Evolutionary conservation across 92 coral and sea anemone genomes (phyloP), one percentile per base, ranked within the genome.

Genomic region (Phenganax stokvisi): DNA sequence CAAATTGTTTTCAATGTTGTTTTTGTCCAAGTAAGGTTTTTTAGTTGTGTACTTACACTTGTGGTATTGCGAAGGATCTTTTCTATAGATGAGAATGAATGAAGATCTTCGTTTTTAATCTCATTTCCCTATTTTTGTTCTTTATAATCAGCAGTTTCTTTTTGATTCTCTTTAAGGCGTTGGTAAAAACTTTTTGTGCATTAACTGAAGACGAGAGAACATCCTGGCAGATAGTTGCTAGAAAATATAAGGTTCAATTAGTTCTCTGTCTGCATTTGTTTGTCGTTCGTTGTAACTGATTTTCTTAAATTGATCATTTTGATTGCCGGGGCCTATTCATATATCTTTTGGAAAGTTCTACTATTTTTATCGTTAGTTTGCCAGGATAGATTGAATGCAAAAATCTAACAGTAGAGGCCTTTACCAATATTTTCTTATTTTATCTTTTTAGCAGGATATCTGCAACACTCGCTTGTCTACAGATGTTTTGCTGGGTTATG

Each of bases 221-320:
- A 52, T 96, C 99, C 0, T 96, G 99, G 99, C 96, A 92, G 74
- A 91, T 88, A 60, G 74, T 87, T 25, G 92, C 96, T 29, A 90
- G 75, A 61, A 91, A 86, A 77, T 91, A 89, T 64, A 83, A 85
- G 56, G 59, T 81, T 60, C 89, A 88, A 80, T 67, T 65, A 7
- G 7, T 59, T 37, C 92, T 85, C 74, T 61, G 73, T 20, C 27
- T 30, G 7, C 47, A 9, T 17, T 28, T 51, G 0, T 11, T 73
- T 15, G 57, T n/a, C 47, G 57, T 31, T 12, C 53, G 17, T 47
- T 51, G 2, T 27, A 13, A 59, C 20, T 6, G 20, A 13, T 10
- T 25, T 59, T 6, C 65, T 6, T 59, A 25, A 13, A 59, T 13
- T 59, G 20, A 17, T 59, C 0, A 0, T 59, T 25, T 6, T 1